Conservation (phyloP, 2,113 vertebrate genomes). For the Proterorhinus semilunaris region DNA sequence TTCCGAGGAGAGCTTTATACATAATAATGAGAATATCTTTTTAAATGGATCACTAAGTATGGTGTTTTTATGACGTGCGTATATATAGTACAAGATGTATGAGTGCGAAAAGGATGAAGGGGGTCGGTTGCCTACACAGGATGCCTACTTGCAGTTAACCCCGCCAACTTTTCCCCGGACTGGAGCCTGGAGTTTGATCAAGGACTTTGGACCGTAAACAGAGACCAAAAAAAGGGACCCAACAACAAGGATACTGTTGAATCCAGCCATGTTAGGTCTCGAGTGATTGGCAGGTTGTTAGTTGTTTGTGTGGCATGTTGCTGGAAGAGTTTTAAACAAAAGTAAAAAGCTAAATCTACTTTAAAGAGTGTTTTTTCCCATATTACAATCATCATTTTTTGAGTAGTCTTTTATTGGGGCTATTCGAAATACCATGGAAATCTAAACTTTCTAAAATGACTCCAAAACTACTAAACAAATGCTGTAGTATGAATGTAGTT, state of each 20-base stretch:
- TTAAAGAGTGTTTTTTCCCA: no score
- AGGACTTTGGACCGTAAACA: slow-evolving; percentile 38
- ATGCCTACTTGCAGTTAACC: slow-evolving; percentile 60
- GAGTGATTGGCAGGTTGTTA: slow-evolving; percentile 40
- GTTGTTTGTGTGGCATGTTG: slow-evolving; percentile 20
- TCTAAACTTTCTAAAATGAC: no score
- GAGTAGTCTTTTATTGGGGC: no score
- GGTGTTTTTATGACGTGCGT: slow-evolving; percentile 73
- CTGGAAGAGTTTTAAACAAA: background rate
- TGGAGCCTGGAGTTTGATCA: slow-evolving; percentile 51
- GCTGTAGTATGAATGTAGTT: no score
- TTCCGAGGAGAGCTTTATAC: slow-evolving; percentile 81
- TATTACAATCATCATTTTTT: no score
- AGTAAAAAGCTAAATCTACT: background rate
- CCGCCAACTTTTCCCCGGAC: slow-evolving; percentile 41
- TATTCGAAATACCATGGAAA: no score
- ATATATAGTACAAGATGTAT: slow-evolving; percentile 47
- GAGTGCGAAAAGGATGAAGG: slow-evolving; percentile 32
- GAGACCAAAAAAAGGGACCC: slow-evolving; percentile 65
- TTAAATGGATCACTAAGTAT: slow-evolving; percentile 78
- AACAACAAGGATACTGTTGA: slow-evolving; percentile 51
- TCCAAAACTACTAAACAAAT: no score
- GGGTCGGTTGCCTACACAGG: slow-evolving; percentile 56
- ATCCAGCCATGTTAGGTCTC: slow-evolving; percentile 57
- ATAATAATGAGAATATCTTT: slow-evolving; percentile 74